These are phyloP conservation scores for Heptranchias perlo DNA, from an alignment of 2,113 vertebrate species.

Conservation along the genomic window DNA sequence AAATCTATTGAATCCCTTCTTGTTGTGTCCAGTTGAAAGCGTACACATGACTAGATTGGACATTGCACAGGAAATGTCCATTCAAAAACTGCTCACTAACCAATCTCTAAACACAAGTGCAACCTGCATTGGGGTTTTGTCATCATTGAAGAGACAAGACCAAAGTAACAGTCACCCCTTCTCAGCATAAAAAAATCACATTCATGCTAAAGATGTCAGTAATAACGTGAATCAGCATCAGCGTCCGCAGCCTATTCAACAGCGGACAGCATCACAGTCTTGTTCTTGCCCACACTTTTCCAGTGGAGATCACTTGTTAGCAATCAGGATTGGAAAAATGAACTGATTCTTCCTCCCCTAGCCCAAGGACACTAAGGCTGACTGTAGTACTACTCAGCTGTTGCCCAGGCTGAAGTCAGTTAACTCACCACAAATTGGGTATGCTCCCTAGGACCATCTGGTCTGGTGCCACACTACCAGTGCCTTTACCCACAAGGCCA, in stretches of 20 bases:
- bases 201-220: neutral
- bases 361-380: neutral
- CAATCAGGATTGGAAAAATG: neutral
- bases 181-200: neutral
- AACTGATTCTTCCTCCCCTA: neutral
- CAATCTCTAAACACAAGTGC: neutral
- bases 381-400: neutral
- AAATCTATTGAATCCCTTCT: neutral
- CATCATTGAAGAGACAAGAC: neutral
- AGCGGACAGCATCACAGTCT: neutral
- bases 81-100: neutral
- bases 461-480: neutral
- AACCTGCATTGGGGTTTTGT: neutral
- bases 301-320: neutral
- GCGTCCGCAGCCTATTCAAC: neutral
- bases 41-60: neutral
- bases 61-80: neutral
- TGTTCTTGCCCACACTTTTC: neutral
- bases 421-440: neutral
- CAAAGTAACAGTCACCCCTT: neutral
- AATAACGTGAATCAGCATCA: neutral
- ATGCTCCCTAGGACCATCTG: neutral
- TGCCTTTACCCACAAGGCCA: neutral
- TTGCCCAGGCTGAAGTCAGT: neutral
- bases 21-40: neutral